Evolutionary conservation across 1,140 invertebrate genomes (phyloP), one percentile per base, ranked within the genome.

Genomic region (Anagrus nilaparvatae): DNA sequence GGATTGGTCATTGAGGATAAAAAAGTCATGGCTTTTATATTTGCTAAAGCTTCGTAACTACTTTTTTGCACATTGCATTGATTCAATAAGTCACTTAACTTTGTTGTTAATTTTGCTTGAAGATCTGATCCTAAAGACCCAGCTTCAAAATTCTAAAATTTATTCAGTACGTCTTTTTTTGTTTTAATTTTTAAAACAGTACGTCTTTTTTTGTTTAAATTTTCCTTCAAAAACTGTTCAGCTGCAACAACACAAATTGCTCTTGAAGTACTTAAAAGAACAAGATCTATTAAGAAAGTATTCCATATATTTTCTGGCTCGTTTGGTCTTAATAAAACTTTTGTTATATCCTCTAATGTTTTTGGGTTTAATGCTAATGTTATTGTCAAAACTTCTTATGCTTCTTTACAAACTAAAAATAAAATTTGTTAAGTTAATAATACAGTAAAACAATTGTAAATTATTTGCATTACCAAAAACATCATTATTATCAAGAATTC

Each of bases 211-310:
- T n/a, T n/a, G n/a, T n/a, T n/a, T n/a, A n/a, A n/a, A n/a, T n/a
- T n/a, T n/a, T n/a, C n/a, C n/a, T n/a, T n/a, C n/a, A 84, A 75
- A 61, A 93, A 79, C 60, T 92, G 87, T 56, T 93, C 87, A 2
- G 80, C 76, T 1, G 86, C 84, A 17, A 79, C 76, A 44, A 79
- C 70, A 36, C 88, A 72, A 31, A 93, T 75, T 14, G 76, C 69
- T 17, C 81, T 75, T 44, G 76, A 77, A 10, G 77, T 78, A 59
- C 82, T 83, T 33, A 90, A 74, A 20, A 97, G 73, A 43, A 97
- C 79, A 46, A 94, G 71, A 61, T 93, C 90, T 46, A 93, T 82
- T 13, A 94, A 80, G 56, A 94, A 92, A 19, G 79, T 78, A 48
- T 88, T 81, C 82, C 88, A 84, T n/a, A n/a, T n/a, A 48, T 92